Percentiles rank a stretch among this genome's conserved stretches.
Conservation (phyloP, 2,888 invertebrate species). For the Urechis unicinctus region DNA sequence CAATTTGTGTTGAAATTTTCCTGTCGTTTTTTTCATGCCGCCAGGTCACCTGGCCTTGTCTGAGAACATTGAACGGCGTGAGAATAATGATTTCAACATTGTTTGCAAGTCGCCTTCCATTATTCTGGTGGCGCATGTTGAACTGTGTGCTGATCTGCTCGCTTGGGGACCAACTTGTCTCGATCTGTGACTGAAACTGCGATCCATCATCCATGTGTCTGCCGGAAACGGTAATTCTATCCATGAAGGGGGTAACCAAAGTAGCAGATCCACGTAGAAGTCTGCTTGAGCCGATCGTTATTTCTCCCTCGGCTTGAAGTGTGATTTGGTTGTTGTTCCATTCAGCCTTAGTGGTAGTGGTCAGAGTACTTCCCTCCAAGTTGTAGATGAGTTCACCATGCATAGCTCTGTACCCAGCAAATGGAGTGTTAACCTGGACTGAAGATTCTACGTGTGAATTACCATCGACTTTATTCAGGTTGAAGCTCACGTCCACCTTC, state of each 20-base stretch:
- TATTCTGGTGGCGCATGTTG: conserved; percentile 7
- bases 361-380: conserved; percentile 5
- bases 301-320: conserved; percentile 5
- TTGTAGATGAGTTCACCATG: conserved; percentile 10
- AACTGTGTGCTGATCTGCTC: conserved; percentile 7
- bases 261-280: conserved; percentile 6
- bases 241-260: conserved; percentile 17
- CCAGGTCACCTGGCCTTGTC: conserved; percentile 11
- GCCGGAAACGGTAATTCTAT: conserved; percentile 3
- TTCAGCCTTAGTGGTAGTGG: conserved; percentile 2
- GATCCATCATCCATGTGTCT: conserved; percentile 7
- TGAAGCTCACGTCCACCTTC: conserved; percentile 17
- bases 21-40: conserved; percentile 9
- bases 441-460: conserved; percentile 7
- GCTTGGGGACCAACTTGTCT: conserved; percentile 11
- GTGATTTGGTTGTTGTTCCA: conserved; percentile 7
- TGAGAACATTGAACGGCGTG: conserved; percentile 9
- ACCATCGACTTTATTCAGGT: conserved; percentile 6
- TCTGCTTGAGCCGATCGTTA: background rate
- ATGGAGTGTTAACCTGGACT: conserved; percentile 16
- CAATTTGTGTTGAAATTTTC: conserved; percentile 6
- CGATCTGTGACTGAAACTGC: conserved; percentile 7
- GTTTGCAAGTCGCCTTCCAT: conserved; percentile 9
- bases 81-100: conserved; percentile 13
- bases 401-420: conserved; percentile 7